These are phyloP conservation scores for Zosterops borbonicus DNA, from an alignment of 2,113 vertebrate species.

Conservation along the genomic window DNA sequence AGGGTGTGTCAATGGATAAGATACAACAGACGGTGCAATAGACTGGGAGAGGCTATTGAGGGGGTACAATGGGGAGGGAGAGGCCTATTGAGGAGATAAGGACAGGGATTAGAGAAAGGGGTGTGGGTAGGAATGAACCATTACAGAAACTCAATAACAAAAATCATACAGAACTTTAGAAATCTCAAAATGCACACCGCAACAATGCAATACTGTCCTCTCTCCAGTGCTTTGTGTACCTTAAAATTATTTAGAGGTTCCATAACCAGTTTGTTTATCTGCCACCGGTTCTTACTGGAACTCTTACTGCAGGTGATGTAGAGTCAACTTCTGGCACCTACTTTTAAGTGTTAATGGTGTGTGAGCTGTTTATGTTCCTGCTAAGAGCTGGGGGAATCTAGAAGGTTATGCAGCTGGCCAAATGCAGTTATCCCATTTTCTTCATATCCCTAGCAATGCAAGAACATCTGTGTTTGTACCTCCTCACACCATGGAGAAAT, in stretches of 20 bases:
- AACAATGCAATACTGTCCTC: neutral
- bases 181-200: too few relatives aligned
- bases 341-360: neutral
- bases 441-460: neutral
- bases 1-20: too few relatives aligned
- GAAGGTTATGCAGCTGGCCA: neutral
- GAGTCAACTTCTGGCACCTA: neutral
- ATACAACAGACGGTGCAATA: too few relatives aligned
- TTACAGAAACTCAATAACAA: too few relatives aligned
- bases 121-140: too few relatives aligned
- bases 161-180: too few relatives aligned
- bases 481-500: neutral
- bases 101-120: too few relatives aligned
- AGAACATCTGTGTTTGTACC: neutral
- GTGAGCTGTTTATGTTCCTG: neutral
- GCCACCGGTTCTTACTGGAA: neutral
- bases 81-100: too few relatives aligned
- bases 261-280: neutral
- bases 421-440: neutral
- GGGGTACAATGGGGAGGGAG: too few relatives aligned
- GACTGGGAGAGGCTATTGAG: too few relatives aligned
- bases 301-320: neutral
- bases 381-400: neutral
- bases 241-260: neutral
- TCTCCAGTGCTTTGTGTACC: neutral